Conservation (phyloP, 2,113 vertebrate genomes). For the Pelodiscus sinensis region DNA sequence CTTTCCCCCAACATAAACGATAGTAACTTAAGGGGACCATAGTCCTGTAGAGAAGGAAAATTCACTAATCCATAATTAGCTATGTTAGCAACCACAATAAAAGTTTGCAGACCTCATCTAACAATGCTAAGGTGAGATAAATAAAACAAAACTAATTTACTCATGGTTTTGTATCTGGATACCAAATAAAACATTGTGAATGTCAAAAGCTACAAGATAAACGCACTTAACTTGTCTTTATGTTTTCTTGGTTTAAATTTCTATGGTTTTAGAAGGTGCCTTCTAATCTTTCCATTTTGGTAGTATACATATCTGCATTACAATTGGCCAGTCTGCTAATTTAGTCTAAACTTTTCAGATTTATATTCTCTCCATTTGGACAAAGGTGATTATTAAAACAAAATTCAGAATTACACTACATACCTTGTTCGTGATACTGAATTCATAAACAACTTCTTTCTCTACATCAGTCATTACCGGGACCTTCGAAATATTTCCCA, state of each 20-base stretch:
- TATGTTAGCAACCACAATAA: not conserved
- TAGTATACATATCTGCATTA: not conserved
- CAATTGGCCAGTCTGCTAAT: not conserved
- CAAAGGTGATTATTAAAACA: not conserved
- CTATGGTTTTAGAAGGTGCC: not conserved
- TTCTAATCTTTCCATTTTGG: not conserved
- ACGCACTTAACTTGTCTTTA: not conserved
- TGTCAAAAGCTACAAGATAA: not conserved
- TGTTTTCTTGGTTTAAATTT: not conserved
- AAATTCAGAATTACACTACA: not conserved
- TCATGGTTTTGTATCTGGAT: not conserved
- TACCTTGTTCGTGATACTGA: constrained; percentile 84
- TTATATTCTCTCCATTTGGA: not conserved
- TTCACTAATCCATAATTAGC: not conserved
- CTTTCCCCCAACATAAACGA: not conserved
- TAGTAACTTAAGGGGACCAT: not conserved
- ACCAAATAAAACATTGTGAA: not conserved
- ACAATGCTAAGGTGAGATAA: not conserved
- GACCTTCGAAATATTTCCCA: constrained; percentile 84
- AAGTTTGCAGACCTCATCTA: not conserved
- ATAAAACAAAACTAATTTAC: too few species aligned
- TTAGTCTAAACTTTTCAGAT: not conserved
- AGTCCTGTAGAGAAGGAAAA: not conserved
- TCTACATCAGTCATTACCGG: constrained; percentile 92
- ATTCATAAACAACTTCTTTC: constrained; percentile 87